A percentile compares a stretch with the other conserved stretches of the same genome.
phyloP scores from a whole-genome alignment of 2,113 vertebrate species.

The Eidolon helvum region DNA sequence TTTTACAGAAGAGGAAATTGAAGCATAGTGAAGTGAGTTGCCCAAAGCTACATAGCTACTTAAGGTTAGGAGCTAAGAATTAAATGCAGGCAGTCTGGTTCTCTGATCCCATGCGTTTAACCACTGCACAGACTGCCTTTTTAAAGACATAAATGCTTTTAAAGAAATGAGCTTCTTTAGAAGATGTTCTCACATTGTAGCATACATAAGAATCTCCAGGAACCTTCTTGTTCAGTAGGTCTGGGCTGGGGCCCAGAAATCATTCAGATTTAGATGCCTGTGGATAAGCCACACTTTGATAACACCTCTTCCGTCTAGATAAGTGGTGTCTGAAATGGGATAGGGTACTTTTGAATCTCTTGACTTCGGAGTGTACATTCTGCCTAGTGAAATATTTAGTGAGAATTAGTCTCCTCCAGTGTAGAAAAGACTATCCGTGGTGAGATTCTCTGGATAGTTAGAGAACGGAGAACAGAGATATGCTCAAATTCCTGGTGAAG shows the following conservation, averaged over 20 bases:
- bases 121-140: background rate
- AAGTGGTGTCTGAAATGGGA: background rate
- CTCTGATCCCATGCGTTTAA: background rate
- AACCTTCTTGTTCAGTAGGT: background rate
- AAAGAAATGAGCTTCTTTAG: background rate
- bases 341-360: background rate
- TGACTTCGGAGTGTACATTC: background rate
- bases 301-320: background rate
- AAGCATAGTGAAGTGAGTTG: background rate
- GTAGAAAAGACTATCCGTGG: background rate
- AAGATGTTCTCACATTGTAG: background rate
- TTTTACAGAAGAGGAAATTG: background rate
- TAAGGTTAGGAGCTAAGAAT: background rate
- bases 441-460: background rate
- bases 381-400: background rate
- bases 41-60: background rate
- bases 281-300: background rate
- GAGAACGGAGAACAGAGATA: background rate
- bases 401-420: background rate
- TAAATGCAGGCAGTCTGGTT: background rate
- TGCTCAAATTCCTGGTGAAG: background rate
- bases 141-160: background rate
- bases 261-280: background rate
- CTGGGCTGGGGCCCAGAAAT: background rate
- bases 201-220: background rate